A percentile compares a stretch with the other conserved stretches of the same genome.
phyloP scores from a whole-genome alignment of 1,140 invertebrate genomes.

The Eurosta solidaginis region DNA sequence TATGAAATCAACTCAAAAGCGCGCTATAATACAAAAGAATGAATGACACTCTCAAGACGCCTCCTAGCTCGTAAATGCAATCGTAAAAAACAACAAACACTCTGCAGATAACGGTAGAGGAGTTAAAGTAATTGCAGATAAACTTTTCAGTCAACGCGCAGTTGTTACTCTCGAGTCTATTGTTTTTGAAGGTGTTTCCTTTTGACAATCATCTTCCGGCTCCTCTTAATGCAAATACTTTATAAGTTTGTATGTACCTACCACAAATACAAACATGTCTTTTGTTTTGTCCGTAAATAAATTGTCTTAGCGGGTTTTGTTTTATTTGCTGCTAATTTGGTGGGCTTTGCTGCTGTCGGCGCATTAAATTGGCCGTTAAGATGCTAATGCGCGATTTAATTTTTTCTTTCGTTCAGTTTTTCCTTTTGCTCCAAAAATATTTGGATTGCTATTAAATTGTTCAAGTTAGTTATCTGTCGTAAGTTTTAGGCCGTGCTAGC shows the following conservation, averaged over 20 bases:
- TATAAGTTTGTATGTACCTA: background rate
- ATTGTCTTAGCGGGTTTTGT: conserved; percentile 47
- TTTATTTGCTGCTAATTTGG: conserved; percentile 41
- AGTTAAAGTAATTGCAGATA: background rate
- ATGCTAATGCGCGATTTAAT: conserved; percentile 44
- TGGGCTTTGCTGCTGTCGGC: conserved; percentile 38
- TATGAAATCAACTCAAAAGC: conserved; percentile 36
- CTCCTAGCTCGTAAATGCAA: background rate
- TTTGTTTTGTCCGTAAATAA: conserved; percentile 39
- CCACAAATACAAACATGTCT: background rate
- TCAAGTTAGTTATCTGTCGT: too few species aligned
- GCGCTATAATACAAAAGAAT: conserved; percentile 53
- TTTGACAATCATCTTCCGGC: background rate
- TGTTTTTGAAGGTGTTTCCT: conserved; percentile 54
- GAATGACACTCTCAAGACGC: conserved; percentile 41
- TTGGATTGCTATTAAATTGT: too few species aligned
- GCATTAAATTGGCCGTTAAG: conserved; percentile 57
- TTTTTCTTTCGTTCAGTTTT: background rate
- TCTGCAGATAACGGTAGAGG: background rate
- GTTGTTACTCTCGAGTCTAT: conserved; percentile 41
- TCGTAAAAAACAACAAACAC: background rate
- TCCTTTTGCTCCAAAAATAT: too few species aligned
- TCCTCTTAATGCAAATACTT: background rate
- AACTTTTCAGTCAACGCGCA: conserved; percentile 5
- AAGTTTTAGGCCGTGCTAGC: too few species aligned